Evolutionary conservation across 37 sponge, comb jelly and placozoan species (phyloP).

Genomic region (Lycopodina hypogea): DNA sequence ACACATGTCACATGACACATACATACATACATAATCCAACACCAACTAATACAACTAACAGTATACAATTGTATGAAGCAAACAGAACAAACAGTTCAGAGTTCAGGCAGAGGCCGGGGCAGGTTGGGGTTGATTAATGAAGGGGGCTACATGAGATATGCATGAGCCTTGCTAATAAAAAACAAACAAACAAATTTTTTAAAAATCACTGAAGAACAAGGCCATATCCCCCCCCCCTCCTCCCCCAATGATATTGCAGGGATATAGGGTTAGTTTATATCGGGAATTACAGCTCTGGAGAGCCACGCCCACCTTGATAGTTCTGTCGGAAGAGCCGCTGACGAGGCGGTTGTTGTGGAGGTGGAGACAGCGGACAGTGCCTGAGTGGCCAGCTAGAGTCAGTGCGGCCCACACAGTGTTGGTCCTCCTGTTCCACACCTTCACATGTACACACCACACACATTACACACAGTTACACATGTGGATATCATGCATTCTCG

Average conservation of each 20-base stretch:
- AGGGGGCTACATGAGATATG: too few species aligned
- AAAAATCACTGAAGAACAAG: too few species aligned
- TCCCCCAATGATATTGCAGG: too few species aligned
- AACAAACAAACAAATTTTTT: too few species aligned
- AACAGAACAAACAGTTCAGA: not conserved
- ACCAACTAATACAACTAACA: not conserved
- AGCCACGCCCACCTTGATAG: conserved; percentile 78
- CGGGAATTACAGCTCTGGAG: too few species aligned
- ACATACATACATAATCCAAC: not conserved
- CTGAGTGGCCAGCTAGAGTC: conserved; percentile 93
- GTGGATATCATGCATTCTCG: too few species aligned
- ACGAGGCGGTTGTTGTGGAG: conserved; percentile 86
- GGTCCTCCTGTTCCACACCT: conserved; percentile 97
- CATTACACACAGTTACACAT: too few species aligned
- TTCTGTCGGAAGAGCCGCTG: conserved; percentile 91
- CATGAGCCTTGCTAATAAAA: too few species aligned
- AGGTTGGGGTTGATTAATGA: too few species aligned
- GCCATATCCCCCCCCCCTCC: too few species aligned
- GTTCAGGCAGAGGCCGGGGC: too few species aligned
- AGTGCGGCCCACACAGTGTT: conserved; percentile 94
- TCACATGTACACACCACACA: not conserved
- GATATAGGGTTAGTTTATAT: too few species aligned
- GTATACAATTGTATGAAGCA: not conserved
- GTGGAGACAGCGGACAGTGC: conserved; percentile 91
- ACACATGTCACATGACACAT: not conserved